Evolutionary conservation across 2,888 invertebrate genomes (phyloP).

Genomic region (Eretmocerus hayati): DNA sequence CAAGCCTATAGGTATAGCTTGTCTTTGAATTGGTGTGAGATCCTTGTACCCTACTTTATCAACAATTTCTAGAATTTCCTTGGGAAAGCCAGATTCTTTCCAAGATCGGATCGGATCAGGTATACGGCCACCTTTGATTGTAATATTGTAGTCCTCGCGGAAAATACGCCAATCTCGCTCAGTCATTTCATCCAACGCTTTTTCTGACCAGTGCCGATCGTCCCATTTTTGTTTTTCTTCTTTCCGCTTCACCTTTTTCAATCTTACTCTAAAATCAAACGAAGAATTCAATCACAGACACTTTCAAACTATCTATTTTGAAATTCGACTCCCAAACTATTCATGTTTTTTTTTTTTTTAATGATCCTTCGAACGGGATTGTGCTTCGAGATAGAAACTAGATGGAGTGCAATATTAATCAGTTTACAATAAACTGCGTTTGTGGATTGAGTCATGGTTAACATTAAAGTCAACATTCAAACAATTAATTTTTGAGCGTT

Average conservation of each 20-base stretch:
- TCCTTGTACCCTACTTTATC: constrained; percentile 94
- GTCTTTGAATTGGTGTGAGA: constrained; percentile 97
- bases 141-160: constrained; percentile 97
- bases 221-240: constrained; percentile 99
- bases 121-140: constrained; percentile 94
- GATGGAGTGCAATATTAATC: no score
- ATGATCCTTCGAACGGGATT: no score
- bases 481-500: no score
- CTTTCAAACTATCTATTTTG: neutral
- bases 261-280: constrained; percentile 58
- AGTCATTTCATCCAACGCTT: constrained; percentile 89
- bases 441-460: no score
- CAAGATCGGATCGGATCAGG: constrained; percentile 93
- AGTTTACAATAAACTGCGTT: no score
- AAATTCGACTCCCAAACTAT: neutral
- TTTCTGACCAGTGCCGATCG: constrained; percentile 98
- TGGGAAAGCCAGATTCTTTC: constrained; percentile 87
- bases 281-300: constrained; percentile 5
- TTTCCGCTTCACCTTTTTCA: constrained; percentile 87
- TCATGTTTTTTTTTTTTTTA: no score
- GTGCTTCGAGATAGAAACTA: no score
- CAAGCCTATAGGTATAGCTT: constrained; percentile 97
- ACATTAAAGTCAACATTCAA: no score
- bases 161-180: constrained; percentile 99
- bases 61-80: constrained; percentile 88